These are phyloP conservation scores for Leucozona laternaria DNA, from an alignment of 2,888 invertebrate genomes.

Conservation along the genomic window DNA sequence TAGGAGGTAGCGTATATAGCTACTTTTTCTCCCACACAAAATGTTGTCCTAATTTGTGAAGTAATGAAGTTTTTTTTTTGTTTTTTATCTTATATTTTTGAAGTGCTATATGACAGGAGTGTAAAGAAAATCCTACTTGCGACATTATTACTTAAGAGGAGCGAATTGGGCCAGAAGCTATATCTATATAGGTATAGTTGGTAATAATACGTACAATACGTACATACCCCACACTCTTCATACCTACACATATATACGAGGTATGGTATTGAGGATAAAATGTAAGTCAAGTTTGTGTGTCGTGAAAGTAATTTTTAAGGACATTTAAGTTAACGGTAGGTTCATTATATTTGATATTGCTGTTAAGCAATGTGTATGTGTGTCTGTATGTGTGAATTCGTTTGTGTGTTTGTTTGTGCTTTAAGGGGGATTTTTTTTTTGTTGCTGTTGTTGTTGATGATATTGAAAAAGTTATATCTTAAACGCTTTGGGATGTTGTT, in stretches of 20 bases:
- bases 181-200: not conserved
- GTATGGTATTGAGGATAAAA: slow-evolving; percentile 36
- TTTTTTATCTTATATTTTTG: slow-evolving; percentile 26
- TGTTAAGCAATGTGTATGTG: not conserved
- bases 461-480: slow-evolving; percentile 36
- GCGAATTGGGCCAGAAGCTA: slow-evolving; percentile 17
- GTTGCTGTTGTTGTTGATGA: slow-evolving; percentile 11
- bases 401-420: no score
- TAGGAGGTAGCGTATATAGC: not conserved
- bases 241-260: not conserved
- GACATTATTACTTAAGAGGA: slow-evolving; percentile 17
- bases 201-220: no score
- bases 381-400: not conserved
- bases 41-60: slow-evolving; percentile 65
- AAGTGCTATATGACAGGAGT: slow-evolving; percentile 38
- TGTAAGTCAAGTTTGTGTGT: slow-evolving; percentile 51
- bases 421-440: not conserved
- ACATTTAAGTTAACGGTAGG: slow-evolving; percentile 60
- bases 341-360: slow-evolving; percentile 33
- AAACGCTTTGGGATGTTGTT: slow-evolving; percentile 27
- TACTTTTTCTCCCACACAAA: slow-evolving; percentile 49
- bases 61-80: slow-evolving; percentile 34
- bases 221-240: not conserved
- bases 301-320: slow-evolving; percentile 59
- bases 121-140: slow-evolving; percentile 25